These are phyloP conservation scores for human DNA, from an alignment of 2,113 vertebrate species.

Conservation along the genomic window DNA sequence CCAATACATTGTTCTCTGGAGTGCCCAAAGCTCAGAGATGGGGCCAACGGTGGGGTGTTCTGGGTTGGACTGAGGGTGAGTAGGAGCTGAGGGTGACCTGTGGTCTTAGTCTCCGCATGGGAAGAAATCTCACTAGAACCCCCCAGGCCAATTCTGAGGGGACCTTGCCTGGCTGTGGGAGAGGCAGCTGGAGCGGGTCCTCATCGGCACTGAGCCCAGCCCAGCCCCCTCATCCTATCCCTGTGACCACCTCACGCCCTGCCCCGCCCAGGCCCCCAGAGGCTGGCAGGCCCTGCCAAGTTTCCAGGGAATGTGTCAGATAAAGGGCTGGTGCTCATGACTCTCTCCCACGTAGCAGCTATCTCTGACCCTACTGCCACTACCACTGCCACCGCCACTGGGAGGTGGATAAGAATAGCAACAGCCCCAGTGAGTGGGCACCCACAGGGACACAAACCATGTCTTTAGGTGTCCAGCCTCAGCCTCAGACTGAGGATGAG, in stretches of 20 bases:
- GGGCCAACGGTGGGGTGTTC: neutral
- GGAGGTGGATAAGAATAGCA: constrained; percentile 78
- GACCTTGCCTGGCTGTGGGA: neutral
- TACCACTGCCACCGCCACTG: neutral
- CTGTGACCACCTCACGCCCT: neutral
- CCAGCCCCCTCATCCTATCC: neutral
- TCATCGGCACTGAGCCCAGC: neutral
- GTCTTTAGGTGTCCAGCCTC: neutral
- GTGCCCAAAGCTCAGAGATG: neutral
- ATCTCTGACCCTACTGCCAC: constrained; percentile 67
- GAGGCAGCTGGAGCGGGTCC: neutral
- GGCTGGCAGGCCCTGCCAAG: constrained; percentile 81
- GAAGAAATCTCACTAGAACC: neutral
- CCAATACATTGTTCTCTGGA: neutral
- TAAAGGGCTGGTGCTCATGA: constrained; percentile 84
- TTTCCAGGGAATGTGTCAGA: constrained; percentile 90
- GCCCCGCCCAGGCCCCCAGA: constrained; percentile 35
- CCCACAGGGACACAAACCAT: neutral
- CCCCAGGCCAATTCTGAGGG: neutral
- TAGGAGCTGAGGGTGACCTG: neutral
- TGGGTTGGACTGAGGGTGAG: neutral
- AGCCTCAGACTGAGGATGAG: neutral
- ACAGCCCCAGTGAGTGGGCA: neutral
- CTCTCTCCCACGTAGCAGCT: constrained; percentile 79
- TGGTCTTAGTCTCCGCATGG: neutral